These are phyloP conservation scores for Monodelphis domestica DNA, from an alignment of 2,797 vertebrate species.

Conservation along the genomic window DNA sequence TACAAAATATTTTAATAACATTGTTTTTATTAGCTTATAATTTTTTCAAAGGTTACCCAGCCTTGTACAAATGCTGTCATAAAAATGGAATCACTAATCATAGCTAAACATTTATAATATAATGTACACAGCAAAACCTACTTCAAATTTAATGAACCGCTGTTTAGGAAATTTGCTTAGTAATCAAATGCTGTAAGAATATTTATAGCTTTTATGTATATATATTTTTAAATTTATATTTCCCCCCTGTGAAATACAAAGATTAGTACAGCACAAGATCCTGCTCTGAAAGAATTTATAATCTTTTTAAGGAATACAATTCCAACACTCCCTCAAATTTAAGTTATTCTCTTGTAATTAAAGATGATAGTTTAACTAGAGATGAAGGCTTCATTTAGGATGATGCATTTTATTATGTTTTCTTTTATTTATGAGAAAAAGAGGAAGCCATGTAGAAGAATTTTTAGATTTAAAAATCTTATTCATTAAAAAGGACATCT, in stretches of 20 bases:
- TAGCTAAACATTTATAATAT: background rate
- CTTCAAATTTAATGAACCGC: background rate
- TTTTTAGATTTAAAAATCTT: background rate
- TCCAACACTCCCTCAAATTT: background rate
- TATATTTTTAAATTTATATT: background rate
- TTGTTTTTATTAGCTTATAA: background rate
- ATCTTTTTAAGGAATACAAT: background rate
- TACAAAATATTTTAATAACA: background rate
- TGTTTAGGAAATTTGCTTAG: background rate
- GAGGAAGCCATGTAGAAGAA: background rate
- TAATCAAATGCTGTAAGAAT: background rate
- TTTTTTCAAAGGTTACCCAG: background rate
- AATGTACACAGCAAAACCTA: background rate
- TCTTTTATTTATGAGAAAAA: background rate
- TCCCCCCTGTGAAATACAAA: background rate
- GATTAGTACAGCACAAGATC: background rate
- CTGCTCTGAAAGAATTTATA: background rate
- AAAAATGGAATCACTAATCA: background rate
- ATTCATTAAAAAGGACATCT: background rate
- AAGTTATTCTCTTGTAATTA: background rate
- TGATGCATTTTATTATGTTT: background rate
- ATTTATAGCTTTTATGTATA: background rate
- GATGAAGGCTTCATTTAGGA: background rate
- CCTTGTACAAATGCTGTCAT: background rate
- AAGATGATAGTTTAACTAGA: background rate